These are phyloP conservation scores for Numenius phaeopus DNA, from an alignment of 2,797 vertebrate genomes.

Conservation along the genomic window DNA sequence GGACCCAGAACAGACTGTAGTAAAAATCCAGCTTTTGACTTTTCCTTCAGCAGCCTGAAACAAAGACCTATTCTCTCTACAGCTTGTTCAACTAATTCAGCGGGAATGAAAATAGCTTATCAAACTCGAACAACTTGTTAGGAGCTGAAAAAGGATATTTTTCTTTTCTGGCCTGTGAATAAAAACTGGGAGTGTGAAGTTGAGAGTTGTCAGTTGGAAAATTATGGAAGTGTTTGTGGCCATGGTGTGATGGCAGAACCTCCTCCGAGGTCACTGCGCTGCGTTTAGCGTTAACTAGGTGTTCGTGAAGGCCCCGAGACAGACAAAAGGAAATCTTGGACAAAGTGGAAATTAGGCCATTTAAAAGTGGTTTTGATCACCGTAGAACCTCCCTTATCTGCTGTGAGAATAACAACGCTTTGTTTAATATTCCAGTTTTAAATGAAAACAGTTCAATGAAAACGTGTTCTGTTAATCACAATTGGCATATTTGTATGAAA, in stretches of 20 bases:
- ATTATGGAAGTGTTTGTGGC: slow-evolving; percentile 51
- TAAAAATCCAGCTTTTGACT: slow-evolving; percentile 12
- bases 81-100: not conserved
- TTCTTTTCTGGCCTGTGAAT: slow-evolving; percentile 29
- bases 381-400: not conserved
- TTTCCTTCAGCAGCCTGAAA: slow-evolving; percentile 22
- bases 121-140: slow-evolving; percentile 40
- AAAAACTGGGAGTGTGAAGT: slow-evolving; percentile 43
- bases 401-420: not conserved
- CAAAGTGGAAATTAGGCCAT: not conserved
- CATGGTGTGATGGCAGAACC: not conserved
- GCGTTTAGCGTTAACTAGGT: not conserved
- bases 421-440: not conserved
- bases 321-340: not conserved
- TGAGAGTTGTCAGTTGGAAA: slow-evolving; percentile 53
- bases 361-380: not conserved
- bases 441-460: not conserved
- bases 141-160: slow-evolving; percentile 58
- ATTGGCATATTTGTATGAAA: not conserved
- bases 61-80: slow-evolving; percentile 52
- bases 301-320: slow-evolving; percentile 1
- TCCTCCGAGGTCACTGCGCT: not conserved
- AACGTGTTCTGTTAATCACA: not conserved
- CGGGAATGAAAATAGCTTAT: slow-evolving; percentile 43
- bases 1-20: not conserved